phyloP scores from a whole-genome alignment of 1,140 invertebrate genomes.

The Pogonomyrmex californicus region DNA sequence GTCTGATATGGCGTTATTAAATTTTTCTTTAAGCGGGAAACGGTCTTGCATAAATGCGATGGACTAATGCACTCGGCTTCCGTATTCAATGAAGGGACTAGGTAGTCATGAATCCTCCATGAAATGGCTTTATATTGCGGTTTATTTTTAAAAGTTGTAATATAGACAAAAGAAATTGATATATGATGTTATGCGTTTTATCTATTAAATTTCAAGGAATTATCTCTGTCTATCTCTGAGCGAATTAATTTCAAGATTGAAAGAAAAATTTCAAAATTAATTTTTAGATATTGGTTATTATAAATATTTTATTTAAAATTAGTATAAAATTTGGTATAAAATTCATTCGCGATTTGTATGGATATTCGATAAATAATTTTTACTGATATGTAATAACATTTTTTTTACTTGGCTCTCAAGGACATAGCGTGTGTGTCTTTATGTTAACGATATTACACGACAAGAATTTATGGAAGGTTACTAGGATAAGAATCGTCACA shows the following conservation, averaged over 20 bases:
- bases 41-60: constrained; percentile 52
- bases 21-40: constrained; percentile 63
- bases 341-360: not conserved
- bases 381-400: not conserved
- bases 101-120: constrained; percentile 23
- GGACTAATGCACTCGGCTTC: constrained; percentile 58
- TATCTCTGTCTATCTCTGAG: not conserved
- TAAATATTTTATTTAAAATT: not conserved
- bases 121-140: constrained; percentile 6
- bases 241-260: not conserved
- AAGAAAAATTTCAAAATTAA: too few relatives aligned
- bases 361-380: not conserved
- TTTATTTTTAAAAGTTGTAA: constrained; percentile 18
- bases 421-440: too few relatives aligned
- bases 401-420: not conserved
- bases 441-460: not conserved
- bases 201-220: not conserved
- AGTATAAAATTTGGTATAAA: constrained; percentile 2
- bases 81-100: constrained; percentile 53
- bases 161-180: not conserved
- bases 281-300: too few relatives aligned
- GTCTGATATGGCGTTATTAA: constrained; percentile 65
- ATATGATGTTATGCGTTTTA: not conserved
- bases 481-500: not conserved
- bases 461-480: constrained; percentile 7